Conservation (phyloP, 2,113 vertebrate genomes). For the Thermophis baileyi region DNA sequence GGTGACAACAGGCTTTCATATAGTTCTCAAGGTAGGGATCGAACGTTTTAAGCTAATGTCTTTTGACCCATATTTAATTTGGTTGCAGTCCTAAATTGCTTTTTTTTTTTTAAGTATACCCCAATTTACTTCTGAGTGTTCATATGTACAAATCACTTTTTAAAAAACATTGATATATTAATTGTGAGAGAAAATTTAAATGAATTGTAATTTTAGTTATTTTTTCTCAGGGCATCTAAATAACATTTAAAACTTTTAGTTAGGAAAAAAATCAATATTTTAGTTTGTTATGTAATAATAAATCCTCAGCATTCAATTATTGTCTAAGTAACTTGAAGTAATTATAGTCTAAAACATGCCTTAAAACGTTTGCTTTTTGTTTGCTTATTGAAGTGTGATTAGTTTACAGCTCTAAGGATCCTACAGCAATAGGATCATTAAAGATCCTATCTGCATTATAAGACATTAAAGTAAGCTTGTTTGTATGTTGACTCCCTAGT, state of each 20-base stretch:
- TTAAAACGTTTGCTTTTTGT: conserved; percentile 1
- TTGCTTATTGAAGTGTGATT: not conserved
- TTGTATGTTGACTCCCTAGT: not conserved
- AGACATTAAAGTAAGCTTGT: not conserved
- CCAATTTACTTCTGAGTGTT: not conserved
- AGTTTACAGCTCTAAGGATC: not conserved
- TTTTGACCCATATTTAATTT: conserved; percentile 3
- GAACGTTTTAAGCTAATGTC: conserved; percentile 38
- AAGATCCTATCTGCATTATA: not conserved
- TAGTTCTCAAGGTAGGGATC: conserved; percentile 92
- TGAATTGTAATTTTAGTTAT: conserved; percentile 14
- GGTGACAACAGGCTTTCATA: conserved; percentile 84
- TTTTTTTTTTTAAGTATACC: not conserved
- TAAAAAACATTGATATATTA: not conserved
- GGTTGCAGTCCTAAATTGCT: not conserved
- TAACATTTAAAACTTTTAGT: not conserved
- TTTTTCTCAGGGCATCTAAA: conserved; percentile 14
- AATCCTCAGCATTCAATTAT: conserved; percentile 17
- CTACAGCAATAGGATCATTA: not conserved
- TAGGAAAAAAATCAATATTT: not conserved
- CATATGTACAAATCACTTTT: conserved; percentile 11
- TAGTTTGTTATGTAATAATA: conserved; percentile 16
- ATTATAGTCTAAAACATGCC: not conserved
- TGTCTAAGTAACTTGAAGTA: not conserved
- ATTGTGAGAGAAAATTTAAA: not conserved